These are phyloP conservation scores for Ceramica pisi DNA, from an alignment of 2,888 invertebrate genomes.

Conservation along the genomic window DNA sequence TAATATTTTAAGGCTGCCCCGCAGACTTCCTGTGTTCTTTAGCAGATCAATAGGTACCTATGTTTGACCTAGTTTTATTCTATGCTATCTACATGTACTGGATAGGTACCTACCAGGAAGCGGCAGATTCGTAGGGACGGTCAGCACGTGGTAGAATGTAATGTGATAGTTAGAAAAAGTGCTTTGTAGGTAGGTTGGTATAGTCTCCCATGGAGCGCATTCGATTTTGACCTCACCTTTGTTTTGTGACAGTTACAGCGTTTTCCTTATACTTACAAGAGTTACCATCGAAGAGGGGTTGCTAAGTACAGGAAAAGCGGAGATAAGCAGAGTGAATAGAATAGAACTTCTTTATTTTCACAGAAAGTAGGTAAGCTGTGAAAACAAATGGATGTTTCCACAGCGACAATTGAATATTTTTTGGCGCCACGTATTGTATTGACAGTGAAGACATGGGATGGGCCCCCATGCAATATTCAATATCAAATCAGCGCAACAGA, in stretches of 20 bases:
- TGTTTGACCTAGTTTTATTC: neutral
- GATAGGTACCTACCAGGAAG: neutral
- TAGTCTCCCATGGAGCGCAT: too few relatives aligned
- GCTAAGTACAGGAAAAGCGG: too few relatives aligned
- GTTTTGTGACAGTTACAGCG: neutral
- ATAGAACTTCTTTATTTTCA: too few relatives aligned
- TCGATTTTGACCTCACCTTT: neutral
- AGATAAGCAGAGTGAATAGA: neutral
- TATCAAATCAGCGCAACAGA: neutral
- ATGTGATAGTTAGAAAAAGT: neutral
- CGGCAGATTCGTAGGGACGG: neutral
- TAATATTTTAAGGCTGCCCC: neutral
- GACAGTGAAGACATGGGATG: too few relatives aligned
- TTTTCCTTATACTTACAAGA: neutral
- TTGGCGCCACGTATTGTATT: neutral
- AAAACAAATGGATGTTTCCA: neutral
- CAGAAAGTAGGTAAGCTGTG: too few relatives aligned
- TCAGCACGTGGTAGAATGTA: neutral
- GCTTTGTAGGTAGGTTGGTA: too few relatives aligned
- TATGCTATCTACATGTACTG: neutral
- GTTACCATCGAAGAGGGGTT: neutral
- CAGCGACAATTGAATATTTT: neutral
- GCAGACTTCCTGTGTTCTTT: neutral
- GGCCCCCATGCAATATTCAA: neutral
- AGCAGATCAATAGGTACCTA: neutral